These are phyloP conservation scores for Drosophila rhopaloa DNA, from an alignment of 1,140 invertebrate species.

Conservation along the genomic window DNA sequence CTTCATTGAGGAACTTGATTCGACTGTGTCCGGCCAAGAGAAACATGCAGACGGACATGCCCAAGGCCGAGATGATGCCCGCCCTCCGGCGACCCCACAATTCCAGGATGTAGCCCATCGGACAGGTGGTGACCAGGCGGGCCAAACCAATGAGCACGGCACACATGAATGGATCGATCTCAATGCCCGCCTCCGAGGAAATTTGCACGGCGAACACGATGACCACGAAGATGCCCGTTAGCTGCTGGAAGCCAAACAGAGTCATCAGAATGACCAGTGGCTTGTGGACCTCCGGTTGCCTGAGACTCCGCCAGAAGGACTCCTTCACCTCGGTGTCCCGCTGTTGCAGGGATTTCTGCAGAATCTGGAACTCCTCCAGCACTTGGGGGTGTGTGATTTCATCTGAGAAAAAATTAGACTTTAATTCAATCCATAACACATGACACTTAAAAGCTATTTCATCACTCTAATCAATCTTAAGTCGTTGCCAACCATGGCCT, in stretches of 20 bases:
- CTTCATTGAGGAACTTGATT: conserved; percentile 48
- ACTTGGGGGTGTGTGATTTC: conserved; percentile 83
- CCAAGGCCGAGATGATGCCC: conserved; percentile 87
- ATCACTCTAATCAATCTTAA: not conserved
- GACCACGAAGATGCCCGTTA: conserved; percentile 91
- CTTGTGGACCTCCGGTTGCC: conserved; percentile 85
- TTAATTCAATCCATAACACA: no score
- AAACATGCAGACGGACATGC: conserved; percentile 87
- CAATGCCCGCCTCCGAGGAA: conserved; percentile 86
- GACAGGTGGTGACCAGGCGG: conserved; percentile 86
- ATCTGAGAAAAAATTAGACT: conserved; percentile 25
- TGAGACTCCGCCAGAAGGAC: conserved; percentile 57
- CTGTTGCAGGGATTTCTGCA: conserved; percentile 71
- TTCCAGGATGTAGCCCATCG: conserved; percentile 86
- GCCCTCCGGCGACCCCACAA: conserved; percentile 86
- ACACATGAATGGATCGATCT: conserved; percentile 86
- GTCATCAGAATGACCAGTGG: conserved; percentile 88
- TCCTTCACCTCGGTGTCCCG: conserved; percentile 65
- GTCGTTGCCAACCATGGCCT: not conserved
- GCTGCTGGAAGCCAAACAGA: conserved; percentile 92
- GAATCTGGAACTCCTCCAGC: conserved; percentile 66
- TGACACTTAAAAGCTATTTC: conserved; percentile 7
- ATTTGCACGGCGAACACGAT: conserved; percentile 91
- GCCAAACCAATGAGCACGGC: conserved; percentile 86
- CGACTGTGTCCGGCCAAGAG: conserved; percentile 84